Evolutionary conservation across 2,797 vertebrate species (phyloP).

Genomic region (Clamator glandarius): DNA sequence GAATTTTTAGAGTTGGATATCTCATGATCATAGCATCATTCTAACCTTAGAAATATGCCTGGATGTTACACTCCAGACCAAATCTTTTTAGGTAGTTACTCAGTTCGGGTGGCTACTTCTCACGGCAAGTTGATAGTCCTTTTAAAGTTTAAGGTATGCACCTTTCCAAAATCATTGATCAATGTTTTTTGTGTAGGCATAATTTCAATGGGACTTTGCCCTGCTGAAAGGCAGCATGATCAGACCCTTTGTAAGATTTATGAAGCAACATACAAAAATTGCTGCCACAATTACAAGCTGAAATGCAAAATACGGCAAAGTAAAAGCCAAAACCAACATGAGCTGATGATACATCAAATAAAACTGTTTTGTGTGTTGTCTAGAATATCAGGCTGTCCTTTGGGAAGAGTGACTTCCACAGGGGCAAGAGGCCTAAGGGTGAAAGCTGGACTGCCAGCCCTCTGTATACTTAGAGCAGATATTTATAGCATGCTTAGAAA

Average conservation of each 20-base stretch:
- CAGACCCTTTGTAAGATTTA: not conserved
- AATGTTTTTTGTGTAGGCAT: not conserved
- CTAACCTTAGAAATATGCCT: not conserved
- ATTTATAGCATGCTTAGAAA: constrained; percentile 59
- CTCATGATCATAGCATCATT: fast-evolving
- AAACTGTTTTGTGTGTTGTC: not conserved
- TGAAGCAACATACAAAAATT: not conserved
- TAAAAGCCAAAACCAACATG: not conserved
- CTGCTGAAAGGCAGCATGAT: not conserved
- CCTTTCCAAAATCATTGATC: not conserved
- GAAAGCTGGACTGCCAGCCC: constrained; percentile 20
- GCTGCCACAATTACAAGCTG: not conserved
- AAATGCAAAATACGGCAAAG: not conserved
- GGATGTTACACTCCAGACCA: not conserved
- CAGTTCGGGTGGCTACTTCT: not conserved
- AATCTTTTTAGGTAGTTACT: not conserved
- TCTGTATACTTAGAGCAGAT: not conserved
- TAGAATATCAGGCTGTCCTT: constrained; percentile 40
- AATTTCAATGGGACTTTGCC: not conserved
- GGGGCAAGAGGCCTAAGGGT: not conserved
- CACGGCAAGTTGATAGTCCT: not conserved
- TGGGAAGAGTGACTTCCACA: not conserved
- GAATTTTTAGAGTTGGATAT: not conserved
- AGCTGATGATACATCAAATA: not conserved
- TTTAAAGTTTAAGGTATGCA: not conserved